Base-by-base conservation (phyloP, 2,888 invertebrate genomes). In the Drosophila yooni region DNA sequence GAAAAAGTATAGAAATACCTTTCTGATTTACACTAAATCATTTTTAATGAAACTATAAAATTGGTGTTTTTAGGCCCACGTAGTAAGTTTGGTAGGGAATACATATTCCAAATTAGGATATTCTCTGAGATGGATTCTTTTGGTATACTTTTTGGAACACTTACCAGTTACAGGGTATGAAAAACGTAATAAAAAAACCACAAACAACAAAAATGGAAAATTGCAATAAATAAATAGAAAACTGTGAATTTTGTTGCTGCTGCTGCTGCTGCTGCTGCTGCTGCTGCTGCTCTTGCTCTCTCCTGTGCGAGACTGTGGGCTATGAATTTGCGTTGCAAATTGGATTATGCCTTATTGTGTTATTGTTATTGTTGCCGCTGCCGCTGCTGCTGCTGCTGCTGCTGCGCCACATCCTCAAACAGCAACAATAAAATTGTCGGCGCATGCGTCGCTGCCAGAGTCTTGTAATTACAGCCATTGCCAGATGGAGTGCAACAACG, bases 261-360 rank as follows among this genome's bases (percentile, higher is more conserved):
- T 67, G 31, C 31, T 31, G 31, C 21, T 38, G 62, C 33, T 66
- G 58, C 57, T 67, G 31, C 31, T 31, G 31, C n/a, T n/a, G n/a
- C 21, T 21, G 60, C 59, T 50, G 43, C 43, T 21, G 43, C 38
- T 36, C 43, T 38, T 52, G 57, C 40, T 57, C 57, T 43, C 51
- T 65, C 34, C 54, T 57, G 33, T 50, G 40, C 38, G 36, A 40
- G 58, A 65, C 66, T 70, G 71, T 61, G 51, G 66, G 56, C 66
- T 73, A 68, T 79, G 82, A 70, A 83, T 82, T 85, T 85, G 74
- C 74, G 70, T 84, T 85, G 84, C 86, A 83, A 85, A 84, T 84
- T 83, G 84, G 79, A 81, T 84, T 85, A 83, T 74, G 75, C 67
- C 71, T 81, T 76, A 83, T 84, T 79, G 83, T 81, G 60, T 68